Evolutionary conservation across 2,888 invertebrate genomes (phyloP).

Genomic region (Ischnura elegans): DNA sequence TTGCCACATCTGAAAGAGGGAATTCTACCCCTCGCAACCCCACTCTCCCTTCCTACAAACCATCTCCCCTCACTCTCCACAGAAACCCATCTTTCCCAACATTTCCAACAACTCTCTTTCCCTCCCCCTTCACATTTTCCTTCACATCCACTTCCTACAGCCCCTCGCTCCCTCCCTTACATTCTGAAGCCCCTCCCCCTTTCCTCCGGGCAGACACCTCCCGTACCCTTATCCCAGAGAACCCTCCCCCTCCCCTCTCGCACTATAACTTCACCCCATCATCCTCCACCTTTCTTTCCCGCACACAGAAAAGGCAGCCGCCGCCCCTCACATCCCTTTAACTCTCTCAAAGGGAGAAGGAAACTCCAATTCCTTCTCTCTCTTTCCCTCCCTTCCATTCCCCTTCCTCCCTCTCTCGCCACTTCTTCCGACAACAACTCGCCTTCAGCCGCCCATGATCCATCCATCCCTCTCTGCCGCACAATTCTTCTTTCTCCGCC

Average conservation of each 20-base stretch:
- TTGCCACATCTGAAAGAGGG: conserved; percentile 46
- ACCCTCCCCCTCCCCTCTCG: neutral
- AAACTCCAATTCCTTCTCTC: conserved; percentile 47
- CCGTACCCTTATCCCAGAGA: neutral
- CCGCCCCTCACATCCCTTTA: neutral
- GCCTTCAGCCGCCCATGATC: neutral
- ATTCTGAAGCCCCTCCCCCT: neutral
- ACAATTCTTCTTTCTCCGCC: neutral
- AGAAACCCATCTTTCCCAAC: conserved; percentile 52
- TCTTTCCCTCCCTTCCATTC: neutral
- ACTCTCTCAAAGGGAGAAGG: conserved; percentile 47
- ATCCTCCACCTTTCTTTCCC: conserved; percentile 19
- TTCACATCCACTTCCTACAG: conserved; percentile 43
- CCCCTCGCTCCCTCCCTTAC: neutral
- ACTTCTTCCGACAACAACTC: too few relatives aligned
- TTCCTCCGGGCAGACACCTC: neutral
- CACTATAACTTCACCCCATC: neutral
- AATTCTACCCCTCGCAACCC: neutral
- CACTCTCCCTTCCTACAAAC: neutral
- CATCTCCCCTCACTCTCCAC: neutral
- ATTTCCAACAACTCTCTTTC: conserved; percentile 26
- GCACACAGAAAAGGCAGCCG: too few relatives aligned
- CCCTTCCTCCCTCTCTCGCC: neutral
- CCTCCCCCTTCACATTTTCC: neutral
- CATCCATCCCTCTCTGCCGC: neutral